Evolutionary conservation across 2,797 vertebrate genomes (phyloP).

Genomic region (Luscinia luscinia): DNA sequence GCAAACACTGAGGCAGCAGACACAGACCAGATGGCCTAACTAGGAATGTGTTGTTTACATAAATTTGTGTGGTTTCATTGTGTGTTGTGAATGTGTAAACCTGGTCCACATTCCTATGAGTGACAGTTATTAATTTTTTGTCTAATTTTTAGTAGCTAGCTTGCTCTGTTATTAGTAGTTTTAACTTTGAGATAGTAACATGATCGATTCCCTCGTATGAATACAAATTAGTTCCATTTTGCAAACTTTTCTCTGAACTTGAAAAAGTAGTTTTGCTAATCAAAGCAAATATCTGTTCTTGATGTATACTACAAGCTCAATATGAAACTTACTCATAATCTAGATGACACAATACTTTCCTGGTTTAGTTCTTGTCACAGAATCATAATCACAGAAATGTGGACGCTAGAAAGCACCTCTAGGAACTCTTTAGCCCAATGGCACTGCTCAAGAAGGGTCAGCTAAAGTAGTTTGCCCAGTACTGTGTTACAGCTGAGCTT

Average conservation of each 20-base stretch:
- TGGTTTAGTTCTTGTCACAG: neutral
- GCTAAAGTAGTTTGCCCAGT: neutral
- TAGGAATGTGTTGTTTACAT: constrained; percentile 21
- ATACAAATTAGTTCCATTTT: neutral
- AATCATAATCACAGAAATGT: neutral
- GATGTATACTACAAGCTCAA: neutral
- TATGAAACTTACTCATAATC: neutral
- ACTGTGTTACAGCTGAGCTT: neutral
- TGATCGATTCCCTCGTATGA: neutral
- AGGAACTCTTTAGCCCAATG: neutral
- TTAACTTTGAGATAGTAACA: neutral
- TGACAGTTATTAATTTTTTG: neutral
- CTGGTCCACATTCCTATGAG: neutral
- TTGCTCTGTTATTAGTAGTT: neutral
- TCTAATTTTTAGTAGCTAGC: neutral
- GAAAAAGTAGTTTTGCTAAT: neutral
- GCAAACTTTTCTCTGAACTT: neutral
- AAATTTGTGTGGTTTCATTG: neutral
- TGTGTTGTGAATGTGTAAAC: constrained; percentile 8
- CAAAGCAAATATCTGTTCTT: neutral
- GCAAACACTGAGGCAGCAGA: constrained; percentile 11
- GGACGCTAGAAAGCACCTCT: neutral
- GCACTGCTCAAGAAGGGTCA: neutral
- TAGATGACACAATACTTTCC: neutral
- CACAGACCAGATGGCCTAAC: constrained; percentile 32